phyloP scores from a whole-genome alignment of 2,888 invertebrate genomes.

The Ypsolopha sequella region DNA sequence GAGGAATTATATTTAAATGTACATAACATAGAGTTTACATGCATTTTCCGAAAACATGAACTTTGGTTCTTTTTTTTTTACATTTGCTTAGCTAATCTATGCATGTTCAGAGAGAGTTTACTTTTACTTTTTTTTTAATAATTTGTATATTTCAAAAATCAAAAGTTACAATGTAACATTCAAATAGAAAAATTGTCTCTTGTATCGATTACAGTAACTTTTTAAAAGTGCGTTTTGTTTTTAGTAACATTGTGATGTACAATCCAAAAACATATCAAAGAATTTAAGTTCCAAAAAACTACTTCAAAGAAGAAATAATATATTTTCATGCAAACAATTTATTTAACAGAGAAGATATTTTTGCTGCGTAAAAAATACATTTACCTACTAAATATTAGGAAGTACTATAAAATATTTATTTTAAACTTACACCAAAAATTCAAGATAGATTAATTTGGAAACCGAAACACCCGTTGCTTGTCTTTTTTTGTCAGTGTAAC shows the following conservation, averaged over 20 bases:
- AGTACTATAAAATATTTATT: not conserved
- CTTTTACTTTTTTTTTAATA: not conserved
- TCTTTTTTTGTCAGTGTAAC: too few species aligned
- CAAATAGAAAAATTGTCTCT: not conserved
- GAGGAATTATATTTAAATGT: slow-evolving; percentile 66
- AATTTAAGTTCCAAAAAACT: slow-evolving; percentile 8
- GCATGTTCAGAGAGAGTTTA: not conserved
- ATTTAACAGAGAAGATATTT: slow-evolving; percentile 25
- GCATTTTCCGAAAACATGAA: not conserved
- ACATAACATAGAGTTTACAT: slow-evolving; percentile 28
- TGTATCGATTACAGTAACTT: slow-evolving; percentile 9
- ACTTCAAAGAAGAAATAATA: slow-evolving; percentile 29
- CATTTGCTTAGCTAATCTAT: not conserved
- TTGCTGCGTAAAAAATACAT: slow-evolving; percentile 26
- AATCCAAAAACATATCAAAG: slow-evolving; percentile 54
- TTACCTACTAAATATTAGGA: slow-evolving; percentile 18
- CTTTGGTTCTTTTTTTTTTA: not conserved
- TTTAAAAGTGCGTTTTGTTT: slow-evolving; percentile 1
- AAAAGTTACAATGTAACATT: not conserved
- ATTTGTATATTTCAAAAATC: not conserved
- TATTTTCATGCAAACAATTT: slow-evolving; percentile 42
- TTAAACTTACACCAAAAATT: too few species aligned
- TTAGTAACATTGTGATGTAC: slow-evolving; percentile 35
- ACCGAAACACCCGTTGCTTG: too few species aligned
- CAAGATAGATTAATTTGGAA: too few species aligned